Evolutionary conservation across 1,140 invertebrate species (phyloP), one percentile per base, ranked within the genome.

Genomic region (Odontomachus brunneus): DNA sequence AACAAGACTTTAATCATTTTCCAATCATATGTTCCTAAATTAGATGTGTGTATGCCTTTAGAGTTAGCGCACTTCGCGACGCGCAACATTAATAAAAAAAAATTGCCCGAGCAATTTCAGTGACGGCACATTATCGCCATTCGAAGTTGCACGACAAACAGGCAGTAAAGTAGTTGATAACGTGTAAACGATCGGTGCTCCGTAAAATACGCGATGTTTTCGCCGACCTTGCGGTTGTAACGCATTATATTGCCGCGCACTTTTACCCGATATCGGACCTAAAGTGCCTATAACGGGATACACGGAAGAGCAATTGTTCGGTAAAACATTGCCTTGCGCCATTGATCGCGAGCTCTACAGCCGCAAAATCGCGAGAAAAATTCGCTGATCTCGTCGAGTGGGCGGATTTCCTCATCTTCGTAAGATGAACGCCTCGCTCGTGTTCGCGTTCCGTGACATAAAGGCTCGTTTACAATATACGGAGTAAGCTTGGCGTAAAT

Each of bases 131-230:
- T 75, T 75, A 75, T 53, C 57, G 19, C 22, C 5, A 9, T 14
- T 44, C 26, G 0, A 22, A 53, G 48, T 75, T 75, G 26, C 44
- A 29, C 7, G 9, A 62, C 24, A 29, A 22, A 4, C 26, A 11
- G 15, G 9, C 48, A 33, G 33, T 75, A 51, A 17, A 65, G 17
- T 29, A 17, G 12, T 15, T 4, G 55, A 74, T 74, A 74, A 63
- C n/a, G 1, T 48, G 4, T 48, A 15, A 63, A 75, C 44, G 26
- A 75, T 53, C 44, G 19, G 5, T 1, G n/a, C n/a, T 2, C 55
- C n/a, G 60, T 75, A 75, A 22, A 75, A 51, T 15, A 22, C 17
- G 38, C 15, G 9, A 65, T 15, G n/a, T 51, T 49, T 9, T 12
- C 19, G 14, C 7, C 65, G n/a, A 17, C 14, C n/a, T n/a, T n/a